Conservation (phyloP, 2,888 invertebrate species). For the Hypomecis punctinalis region DNA sequence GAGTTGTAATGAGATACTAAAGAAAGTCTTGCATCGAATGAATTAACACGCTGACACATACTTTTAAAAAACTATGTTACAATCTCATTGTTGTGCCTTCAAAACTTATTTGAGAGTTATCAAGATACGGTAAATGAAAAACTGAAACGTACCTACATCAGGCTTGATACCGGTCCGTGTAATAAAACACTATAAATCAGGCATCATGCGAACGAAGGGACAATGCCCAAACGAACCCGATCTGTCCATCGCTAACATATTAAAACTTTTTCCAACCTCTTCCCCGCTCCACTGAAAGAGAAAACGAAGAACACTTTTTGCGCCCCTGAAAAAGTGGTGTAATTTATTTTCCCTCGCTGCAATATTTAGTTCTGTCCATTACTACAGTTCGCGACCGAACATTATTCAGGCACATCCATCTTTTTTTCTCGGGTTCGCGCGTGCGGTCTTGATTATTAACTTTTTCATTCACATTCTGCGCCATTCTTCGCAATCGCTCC, state of each 20-base stretch:
- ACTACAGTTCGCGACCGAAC: constrained; percentile 84
- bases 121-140: too few species aligned
- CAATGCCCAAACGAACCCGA: constrained; percentile 39
- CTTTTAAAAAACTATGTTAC: too few species aligned
- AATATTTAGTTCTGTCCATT: constrained; percentile 85
- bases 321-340: constrained; percentile 79
- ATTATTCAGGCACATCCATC: constrained; percentile 82
- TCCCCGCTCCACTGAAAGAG: constrained; percentile 66
- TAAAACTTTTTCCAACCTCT: constrained; percentile 73
- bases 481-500: constrained; percentile 62
- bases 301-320: constrained; percentile 80
- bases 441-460: constrained; percentile 75
- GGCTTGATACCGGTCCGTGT: not conserved
- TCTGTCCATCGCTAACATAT: constrained; percentile 66
- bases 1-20: not conserved
- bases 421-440: constrained; percentile 75
- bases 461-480: constrained; percentile 74
- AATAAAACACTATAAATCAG: constrained; percentile 32
- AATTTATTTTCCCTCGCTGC: constrained; percentile 83
- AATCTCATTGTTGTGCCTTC: too few species aligned
- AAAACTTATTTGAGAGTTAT: too few species aligned
- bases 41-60: not conserved
- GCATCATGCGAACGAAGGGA: constrained; percentile 36
- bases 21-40: not conserved
- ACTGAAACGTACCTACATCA: not conserved